Conservation (phyloP, 64 coral and sea anemone species). For the Montipora efflorescens region DNA sequence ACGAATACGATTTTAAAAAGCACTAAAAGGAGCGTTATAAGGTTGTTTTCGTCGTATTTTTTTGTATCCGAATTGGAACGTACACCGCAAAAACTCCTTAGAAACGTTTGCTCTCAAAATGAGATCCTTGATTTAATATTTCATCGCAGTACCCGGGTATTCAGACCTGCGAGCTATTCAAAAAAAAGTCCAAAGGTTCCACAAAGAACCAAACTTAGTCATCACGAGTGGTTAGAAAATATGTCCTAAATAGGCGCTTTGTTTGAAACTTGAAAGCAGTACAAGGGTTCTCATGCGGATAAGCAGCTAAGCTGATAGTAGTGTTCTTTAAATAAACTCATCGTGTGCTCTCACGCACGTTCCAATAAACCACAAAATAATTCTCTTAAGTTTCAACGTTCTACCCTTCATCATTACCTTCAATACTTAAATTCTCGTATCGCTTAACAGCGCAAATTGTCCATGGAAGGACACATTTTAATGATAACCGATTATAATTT, state of each 20-base stretch:
- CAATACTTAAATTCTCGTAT: not conserved
- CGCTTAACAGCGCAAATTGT: not conserved
- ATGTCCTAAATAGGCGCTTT: not conserved
- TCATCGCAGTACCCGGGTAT: too few species aligned
- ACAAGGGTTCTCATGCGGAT: not conserved
- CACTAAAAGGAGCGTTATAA: too few species aligned
- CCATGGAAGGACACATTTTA: not conserved
- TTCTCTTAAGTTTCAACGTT: not conserved
- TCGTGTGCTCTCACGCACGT: not conserved
- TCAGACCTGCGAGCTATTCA: too few species aligned
- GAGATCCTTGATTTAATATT: too few species aligned
- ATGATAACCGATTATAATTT: not conserved
- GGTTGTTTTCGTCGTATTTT: too few species aligned
- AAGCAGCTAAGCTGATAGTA: not conserved
- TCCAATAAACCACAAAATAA: not conserved
- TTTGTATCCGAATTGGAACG: too few species aligned
- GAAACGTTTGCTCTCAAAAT: too few species aligned
- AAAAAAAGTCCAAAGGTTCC: too few species aligned
- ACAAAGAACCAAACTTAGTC: not conserved
- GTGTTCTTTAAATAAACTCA: not conserved
- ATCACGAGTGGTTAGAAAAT: not conserved
- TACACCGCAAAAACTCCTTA: too few species aligned
- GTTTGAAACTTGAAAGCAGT: not conserved
- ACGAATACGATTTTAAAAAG: too few species aligned
- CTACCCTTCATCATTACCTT: not conserved